These are phyloP conservation scores for Gopherus evgoodei DNA, from an alignment of 2,113 vertebrate species.

Conservation along the genomic window DNA sequence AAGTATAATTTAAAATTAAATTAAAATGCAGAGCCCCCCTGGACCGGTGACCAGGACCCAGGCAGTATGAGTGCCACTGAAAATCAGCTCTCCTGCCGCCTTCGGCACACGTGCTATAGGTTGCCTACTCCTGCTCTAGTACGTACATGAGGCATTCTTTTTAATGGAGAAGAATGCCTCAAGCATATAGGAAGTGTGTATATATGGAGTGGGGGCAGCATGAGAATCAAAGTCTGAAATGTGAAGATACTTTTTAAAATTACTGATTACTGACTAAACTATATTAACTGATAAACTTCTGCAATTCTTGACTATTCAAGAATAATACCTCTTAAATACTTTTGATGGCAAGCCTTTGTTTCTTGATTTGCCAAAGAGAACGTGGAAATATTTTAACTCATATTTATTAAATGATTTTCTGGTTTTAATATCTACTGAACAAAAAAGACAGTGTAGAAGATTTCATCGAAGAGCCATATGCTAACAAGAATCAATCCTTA, in stretches of 20 bases:
- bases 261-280: neutral
- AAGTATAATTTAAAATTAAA: too few species aligned
- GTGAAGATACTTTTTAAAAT: neutral
- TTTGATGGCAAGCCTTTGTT: neutral
- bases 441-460: constrained; percentile 31
- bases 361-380: neutral
- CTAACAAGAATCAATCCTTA: neutral
- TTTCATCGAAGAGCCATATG: constrained; percentile 22
- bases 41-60: too few species aligned
- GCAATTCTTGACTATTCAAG: neutral
- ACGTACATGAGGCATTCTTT: neutral
- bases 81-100: too few species aligned
- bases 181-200: neutral
- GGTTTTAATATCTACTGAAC: neutral
- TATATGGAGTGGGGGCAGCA: neutral
- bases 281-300: neutral
- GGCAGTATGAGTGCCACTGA: too few species aligned
- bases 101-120: too few species aligned
- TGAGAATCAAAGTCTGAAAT: neutral
- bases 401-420: neutral
- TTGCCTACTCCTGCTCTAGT: neutral
- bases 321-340: neutral
- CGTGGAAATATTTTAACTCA: neutral
- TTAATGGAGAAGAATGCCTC: neutral
- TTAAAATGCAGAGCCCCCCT: too few species aligned